phyloP scores from a whole-genome alignment of 2,113 vertebrate species.

The Aspiorhynchus laticeps region DNA sequence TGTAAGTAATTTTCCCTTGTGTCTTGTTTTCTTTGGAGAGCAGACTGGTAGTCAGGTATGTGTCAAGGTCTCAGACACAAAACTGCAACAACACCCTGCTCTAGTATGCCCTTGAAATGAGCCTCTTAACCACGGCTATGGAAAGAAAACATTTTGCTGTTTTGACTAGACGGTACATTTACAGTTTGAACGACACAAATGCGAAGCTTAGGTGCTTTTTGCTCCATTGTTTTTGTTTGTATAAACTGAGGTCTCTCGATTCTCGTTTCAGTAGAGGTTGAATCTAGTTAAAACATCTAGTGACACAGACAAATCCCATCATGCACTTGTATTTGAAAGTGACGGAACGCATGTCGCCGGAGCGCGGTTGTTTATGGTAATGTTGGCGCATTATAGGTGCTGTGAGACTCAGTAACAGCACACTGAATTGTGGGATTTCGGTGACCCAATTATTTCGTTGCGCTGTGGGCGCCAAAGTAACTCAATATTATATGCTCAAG shows the following conservation, averaged over 20 bases:
- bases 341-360: constrained; percentile 12
- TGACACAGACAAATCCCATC: constrained; percentile 7
- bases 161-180: constrained; percentile 2
- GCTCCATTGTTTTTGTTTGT: not conserved
- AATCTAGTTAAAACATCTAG: not conserved
- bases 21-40: constrained; percentile 5
- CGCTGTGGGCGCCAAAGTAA: constrained; percentile 37
- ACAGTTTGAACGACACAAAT: not conserved
- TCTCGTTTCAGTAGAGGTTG: not conserved
- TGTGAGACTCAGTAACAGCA: constrained; percentile 17
- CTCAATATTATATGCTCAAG: constrained; percentile 48
- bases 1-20: not conserved
- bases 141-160: constrained; percentile 14
- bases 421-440: constrained; percentile 34
- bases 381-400: constrained; percentile 34
- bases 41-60: constrained; percentile 17
- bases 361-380: constrained; percentile 34
- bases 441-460: constrained; percentile 50
- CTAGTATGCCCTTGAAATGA: constrained; percentile 19
- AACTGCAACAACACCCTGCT: constrained; percentile 10
- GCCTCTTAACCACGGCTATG: not conserved
- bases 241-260: not conserved
- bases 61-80: constrained; percentile 1
- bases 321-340: constrained; percentile 38
- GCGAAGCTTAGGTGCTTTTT: constrained; percentile 4